Percentiles rank a stretch among this genome's conserved stretches.
Evolutionary conservation across 2,888 invertebrate species (phyloP).

Genomic region (Tetrapedia diversipes): DNA sequence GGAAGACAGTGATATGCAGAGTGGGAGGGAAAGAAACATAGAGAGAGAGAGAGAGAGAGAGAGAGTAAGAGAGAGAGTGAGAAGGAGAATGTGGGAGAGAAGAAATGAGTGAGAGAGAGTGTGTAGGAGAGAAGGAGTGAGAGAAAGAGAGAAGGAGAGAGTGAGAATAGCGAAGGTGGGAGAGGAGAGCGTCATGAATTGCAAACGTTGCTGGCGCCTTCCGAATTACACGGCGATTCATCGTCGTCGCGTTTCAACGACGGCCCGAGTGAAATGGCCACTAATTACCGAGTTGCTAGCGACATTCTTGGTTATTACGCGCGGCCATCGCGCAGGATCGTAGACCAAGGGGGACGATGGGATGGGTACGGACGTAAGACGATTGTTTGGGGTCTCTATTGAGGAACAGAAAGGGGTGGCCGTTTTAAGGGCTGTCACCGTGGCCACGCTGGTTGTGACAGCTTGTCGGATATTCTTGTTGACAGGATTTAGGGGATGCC

Average conservation of each 20-base stretch:
- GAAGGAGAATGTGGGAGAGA: too few species aligned
- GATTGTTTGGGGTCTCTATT: slow-evolving; percentile 4
- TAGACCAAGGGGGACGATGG: neutral
- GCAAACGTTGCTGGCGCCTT: slow-evolving; percentile 30
- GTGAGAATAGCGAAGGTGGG: neutral
- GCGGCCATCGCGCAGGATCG: slow-evolving; percentile 3
- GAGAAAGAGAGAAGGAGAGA: slow-evolving; percentile 3
- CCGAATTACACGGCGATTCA: slow-evolving; percentile 47
- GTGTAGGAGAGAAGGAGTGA: too few species aligned
- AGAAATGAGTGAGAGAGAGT: too few species aligned
- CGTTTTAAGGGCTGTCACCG: neutral
- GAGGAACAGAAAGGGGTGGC: neutral
- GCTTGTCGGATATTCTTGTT: neutral
- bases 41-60: too few species aligned
- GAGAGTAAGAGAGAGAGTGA: too few species aligned
- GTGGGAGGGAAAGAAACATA: too few species aligned
- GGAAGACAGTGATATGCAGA: too few species aligned
- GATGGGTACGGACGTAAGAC: too few species aligned
- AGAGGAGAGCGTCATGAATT: slow-evolving; percentile 21
- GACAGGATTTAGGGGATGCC: neutral
- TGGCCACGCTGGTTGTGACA: neutral
- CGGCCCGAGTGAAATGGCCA: slow-evolving; percentile 25
- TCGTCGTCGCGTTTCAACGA: neutral
- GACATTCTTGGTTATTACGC: slow-evolving; percentile 3
- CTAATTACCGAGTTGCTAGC: slow-evolving; percentile 29